Conservation (phyloP, 2,888 invertebrate species). For the Caenorhabditis virilis region DNA sequence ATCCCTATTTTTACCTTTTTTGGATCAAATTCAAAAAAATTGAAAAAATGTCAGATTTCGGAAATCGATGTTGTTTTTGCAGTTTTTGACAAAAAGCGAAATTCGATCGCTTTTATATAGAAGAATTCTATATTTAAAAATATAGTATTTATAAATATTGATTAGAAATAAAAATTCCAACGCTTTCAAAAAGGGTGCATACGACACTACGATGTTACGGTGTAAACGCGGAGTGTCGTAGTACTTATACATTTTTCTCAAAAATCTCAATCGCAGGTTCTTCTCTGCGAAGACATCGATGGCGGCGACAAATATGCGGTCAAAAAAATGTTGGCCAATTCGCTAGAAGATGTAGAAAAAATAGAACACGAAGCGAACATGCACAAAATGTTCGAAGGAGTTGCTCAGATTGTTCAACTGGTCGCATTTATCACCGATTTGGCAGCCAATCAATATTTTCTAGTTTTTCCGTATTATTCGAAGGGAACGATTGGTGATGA, state of each 20-base stretch:
- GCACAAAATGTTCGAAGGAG: constrained; percentile 11
- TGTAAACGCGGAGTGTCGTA: too few relatives aligned
- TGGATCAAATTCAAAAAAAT: too few relatives aligned
- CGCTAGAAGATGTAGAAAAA: constrained; percentile 20
- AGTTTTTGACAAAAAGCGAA: too few relatives aligned
- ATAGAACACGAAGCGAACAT: constrained; percentile 7
- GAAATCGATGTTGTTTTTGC: too few relatives aligned
- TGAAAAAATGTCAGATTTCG: too few relatives aligned
- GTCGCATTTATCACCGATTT: constrained; percentile 14
- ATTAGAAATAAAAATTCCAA: too few relatives aligned
- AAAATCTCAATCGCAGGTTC: background rate
- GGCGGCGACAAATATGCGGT: constrained; percentile 52
- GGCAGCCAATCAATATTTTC: constrained; percentile 10
- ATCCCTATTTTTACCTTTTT: too few relatives aligned
- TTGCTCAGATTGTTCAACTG: constrained; percentile 16
- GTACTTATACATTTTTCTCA: too few relatives aligned
- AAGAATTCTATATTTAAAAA: background rate
- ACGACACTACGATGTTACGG: too few relatives aligned
- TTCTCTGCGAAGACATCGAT: constrained; percentile 2
- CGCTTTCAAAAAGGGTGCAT: too few relatives aligned
- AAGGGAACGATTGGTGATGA: constrained; percentile 20
- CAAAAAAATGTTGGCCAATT: constrained; percentile 51
- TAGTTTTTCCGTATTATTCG: constrained; percentile 38
- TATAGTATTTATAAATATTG: too few relatives aligned
- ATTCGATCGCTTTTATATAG: too few relatives aligned